These are phyloP conservation scores for Hirtodrosophila trivittata DNA, from an alignment of 2,888 invertebrate species.

Conservation along the genomic window DNA sequence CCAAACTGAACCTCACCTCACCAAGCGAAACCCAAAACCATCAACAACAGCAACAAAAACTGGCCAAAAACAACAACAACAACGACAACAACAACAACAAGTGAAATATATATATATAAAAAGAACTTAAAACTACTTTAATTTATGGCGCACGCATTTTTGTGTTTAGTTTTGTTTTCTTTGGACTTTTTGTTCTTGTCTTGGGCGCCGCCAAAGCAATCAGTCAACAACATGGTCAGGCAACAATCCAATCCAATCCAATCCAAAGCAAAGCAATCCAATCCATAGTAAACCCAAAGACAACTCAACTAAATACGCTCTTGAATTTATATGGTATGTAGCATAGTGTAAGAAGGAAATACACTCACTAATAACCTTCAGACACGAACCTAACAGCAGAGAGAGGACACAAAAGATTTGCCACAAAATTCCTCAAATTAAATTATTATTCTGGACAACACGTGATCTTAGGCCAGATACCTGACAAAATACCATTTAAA, in stretches of 20 bases:
- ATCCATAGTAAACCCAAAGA: slow-evolving; percentile 1
- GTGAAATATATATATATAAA: slow-evolving; percentile 17
- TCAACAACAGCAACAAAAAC: slow-evolving; percentile 35
- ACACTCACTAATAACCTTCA: slow-evolving; percentile 39
- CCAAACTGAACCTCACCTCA: not conserved
- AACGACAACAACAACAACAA: slow-evolving; percentile 11
- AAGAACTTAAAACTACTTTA: slow-evolving; percentile 75
- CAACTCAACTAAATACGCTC: slow-evolving; percentile 10
- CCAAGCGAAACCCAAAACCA: slow-evolving; percentile 53
- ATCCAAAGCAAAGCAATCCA: slow-evolving; percentile 14
- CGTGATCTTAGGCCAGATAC: slow-evolving; percentile 2
- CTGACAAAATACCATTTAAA: slow-evolving; percentile 4
- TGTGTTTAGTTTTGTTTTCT: slow-evolving; percentile 54
- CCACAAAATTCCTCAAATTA: slow-evolving; percentile 21
- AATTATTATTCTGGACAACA: slow-evolving; percentile 19
- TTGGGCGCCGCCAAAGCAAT: slow-evolving; percentile 69
- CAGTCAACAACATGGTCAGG: slow-evolving; percentile 63
- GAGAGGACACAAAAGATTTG: not conserved
- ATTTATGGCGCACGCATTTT: slow-evolving; percentile 78
- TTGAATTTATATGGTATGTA: not conserved
- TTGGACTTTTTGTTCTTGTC: slow-evolving; percentile 32
- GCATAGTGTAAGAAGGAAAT: slow-evolving; percentile 23
- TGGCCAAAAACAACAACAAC: slow-evolving; percentile 9
- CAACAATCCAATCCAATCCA: slow-evolving; percentile 20
- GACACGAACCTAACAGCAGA: slow-evolving; percentile 27